Evolutionary conservation across 2,113 vertebrate genomes (phyloP), one percentile per base, ranked within the genome.

Genomic region (Antennarius striatus): DNA sequence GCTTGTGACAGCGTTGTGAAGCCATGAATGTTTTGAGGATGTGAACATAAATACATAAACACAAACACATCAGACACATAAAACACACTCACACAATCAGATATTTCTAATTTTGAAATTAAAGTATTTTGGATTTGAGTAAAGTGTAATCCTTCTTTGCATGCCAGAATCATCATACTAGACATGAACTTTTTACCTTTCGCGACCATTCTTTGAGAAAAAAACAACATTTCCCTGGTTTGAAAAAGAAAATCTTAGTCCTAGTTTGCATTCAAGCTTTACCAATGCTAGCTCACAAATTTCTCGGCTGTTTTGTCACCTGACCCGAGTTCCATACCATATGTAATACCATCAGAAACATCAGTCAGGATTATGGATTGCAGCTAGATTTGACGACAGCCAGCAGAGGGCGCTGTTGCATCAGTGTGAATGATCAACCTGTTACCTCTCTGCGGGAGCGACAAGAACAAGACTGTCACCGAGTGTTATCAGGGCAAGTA

Each of bases 361-460:
- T 29, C 0, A 40, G 12, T 56, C 9, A 17, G 39, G 51, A 17
- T 46, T 46, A 13, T 30, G 40, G 10, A 10, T 50, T 16, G 32
- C 45, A n/a, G 14, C 13, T 16, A 36, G 30, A 29, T 47, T 60
- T 55, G 29, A 30, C 28, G 53, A 36, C 57, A 52, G 50, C 74
- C 90, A 90, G 83, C 85, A 92, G 90, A 81, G 90, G 91, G 89
- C 64, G 85, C 89, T 77, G 65, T 78, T 87, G 85, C 67, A 75
- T 66, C 59, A 73, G 54, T 63, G 17, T 64, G 53, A 73, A 10
- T 3, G 39, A 2, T 40, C 5, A 40, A 40, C 5, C 17, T 32
- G 48, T 47, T 32, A 50, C 39, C 0, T 30, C 10, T 16, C 28
- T 5, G 16, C 15, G 43, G 45, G 14, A 14, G 16, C 4, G 22